A percentile compares a stretch with the other conserved stretches of the same genome.
Conservation (phyloP, 2,888 invertebrate genomes). For the Xylota segnis region DNA sequence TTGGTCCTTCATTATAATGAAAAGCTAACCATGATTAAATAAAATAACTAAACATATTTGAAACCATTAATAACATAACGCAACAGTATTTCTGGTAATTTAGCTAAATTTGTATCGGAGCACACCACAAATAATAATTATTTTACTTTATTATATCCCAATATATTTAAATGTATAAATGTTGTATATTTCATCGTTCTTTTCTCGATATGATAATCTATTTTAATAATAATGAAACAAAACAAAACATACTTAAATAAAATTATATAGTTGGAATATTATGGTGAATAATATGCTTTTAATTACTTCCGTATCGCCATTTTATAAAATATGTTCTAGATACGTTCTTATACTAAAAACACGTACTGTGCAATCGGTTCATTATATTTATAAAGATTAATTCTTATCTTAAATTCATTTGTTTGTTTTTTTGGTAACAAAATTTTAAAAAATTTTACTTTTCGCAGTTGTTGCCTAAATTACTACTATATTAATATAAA, state of each 20-base stretch:
- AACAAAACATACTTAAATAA: constrained; percentile 28
- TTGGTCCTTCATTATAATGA: no score
- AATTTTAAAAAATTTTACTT: constrained; percentile 43
- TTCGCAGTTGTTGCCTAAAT: constrained; percentile 71
- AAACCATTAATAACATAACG: not conserved
- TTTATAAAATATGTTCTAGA: constrained; percentile 53
- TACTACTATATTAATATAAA: constrained; percentile 57
- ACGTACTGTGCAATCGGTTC: constrained; percentile 61
- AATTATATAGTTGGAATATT: constrained; percentile 56
- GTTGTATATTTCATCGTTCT: constrained; percentile 57
- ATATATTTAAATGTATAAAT: constrained; percentile 61
- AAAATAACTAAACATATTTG: no score
- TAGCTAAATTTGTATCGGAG: not conserved
- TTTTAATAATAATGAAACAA: constrained; percentile 59
- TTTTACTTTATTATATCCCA: constrained; percentile 30
- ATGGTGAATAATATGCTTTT: constrained; percentile 53
- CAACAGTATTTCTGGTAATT: not conserved
- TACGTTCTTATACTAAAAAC: constrained; percentile 47
- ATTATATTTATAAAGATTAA: constrained; percentile 30
- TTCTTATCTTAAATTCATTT: constrained; percentile 24
- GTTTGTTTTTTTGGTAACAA: constrained; percentile 52
- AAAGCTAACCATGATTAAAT: not conserved
- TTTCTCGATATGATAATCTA: constrained; percentile 56
- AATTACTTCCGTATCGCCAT: constrained; percentile 49
- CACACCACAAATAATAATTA: constrained; percentile 19